phyloP scores from a whole-genome alignment of 1,140 invertebrate species.

The Camponotus floridanus region DNA sequence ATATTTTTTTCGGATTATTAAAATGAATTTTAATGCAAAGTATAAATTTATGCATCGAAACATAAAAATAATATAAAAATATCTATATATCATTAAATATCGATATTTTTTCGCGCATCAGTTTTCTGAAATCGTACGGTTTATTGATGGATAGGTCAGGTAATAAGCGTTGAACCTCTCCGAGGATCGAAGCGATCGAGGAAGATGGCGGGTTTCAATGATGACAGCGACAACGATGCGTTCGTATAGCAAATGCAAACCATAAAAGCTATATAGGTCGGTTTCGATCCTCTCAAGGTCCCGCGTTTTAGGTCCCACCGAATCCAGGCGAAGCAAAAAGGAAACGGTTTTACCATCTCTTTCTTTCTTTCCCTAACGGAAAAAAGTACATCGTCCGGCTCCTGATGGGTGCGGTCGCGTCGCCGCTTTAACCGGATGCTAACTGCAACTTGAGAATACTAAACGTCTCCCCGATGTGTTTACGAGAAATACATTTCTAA shows the following conservation, averaged over 20 bases:
- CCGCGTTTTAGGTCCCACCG: constrained; percentile 66
- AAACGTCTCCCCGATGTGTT: constrained; percentile 80
- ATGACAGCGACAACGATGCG: not conserved
- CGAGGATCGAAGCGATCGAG: constrained; percentile 25
- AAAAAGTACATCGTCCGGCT: constrained; percentile 54
- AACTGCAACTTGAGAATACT: constrained; percentile 82
- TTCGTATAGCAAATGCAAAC: constrained; percentile 56
- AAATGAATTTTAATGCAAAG: not conserved
- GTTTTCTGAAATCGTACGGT: constrained; percentile 26
- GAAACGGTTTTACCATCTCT: constrained; percentile 41
- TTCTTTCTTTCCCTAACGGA: constrained; percentile 33
- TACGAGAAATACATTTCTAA: constrained; percentile 75
- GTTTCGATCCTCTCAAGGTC: constrained; percentile 49
- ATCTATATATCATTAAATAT: not conserved
- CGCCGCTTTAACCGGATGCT: constrained; percentile 81
- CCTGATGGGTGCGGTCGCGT: constrained; percentile 77
- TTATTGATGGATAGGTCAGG: constrained; percentile 40
- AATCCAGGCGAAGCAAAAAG: constrained; percentile 50
- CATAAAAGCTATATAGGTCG: constrained; percentile 61
- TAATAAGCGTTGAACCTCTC: constrained; percentile 34
- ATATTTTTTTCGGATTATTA: not conserved
- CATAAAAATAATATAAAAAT: too few species aligned
- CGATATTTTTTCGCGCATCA: constrained; percentile 17
- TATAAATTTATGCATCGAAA: not conserved
- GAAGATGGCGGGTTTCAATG: constrained; percentile 35